Evolutionary conservation across 2,797 vertebrate species (phyloP), one percentile per base, ranked within the genome.

Genomic region (Echeneis naucrates): DNA sequence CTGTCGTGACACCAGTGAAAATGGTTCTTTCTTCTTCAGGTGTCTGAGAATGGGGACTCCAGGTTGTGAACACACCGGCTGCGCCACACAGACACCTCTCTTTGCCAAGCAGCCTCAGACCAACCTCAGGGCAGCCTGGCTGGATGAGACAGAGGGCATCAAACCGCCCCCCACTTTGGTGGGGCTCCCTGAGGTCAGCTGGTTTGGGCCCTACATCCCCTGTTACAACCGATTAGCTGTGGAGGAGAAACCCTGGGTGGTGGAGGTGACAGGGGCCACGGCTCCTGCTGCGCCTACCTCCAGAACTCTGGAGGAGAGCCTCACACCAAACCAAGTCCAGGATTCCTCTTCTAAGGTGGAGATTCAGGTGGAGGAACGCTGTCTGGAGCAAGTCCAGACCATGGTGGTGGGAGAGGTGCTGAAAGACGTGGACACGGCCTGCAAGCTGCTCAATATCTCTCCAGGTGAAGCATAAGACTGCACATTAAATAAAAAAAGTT

Each of bases 371-470:
- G 97, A 97, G 88, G 96, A 98, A 71, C 92, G 95, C 75, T 97
- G 96, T 0, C 88, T 98, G 89, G 97, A 99, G 91, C 97, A 98
- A 91, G 96, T 98, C 68, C 97, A 98, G 89, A 96, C 94, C 75
- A 95, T 98, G 95, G 97, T 99, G 86, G 95, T 98, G 84, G 96
- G 95, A 0, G 97, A 99, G 69, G 97, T 99, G 78, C 93, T 98
- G 58, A 98, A 97, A 91, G 97, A 99, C 77, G 96, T 99, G n/a
- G 96, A 97, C 90, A 98, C 96, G 0, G 97, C 97, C 27, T 99
- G 97, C 89, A 98, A 97, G 87, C 94, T 98, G 64, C 96, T 99
- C 83, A 98, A 97, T 93, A 99, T 99, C 68, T 80, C 95, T 0
- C 91, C 97, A 83, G 97, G 97, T 98, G 83, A 75, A 92, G 51